Evolutionary conservation across 2,888 invertebrate species (phyloP), one percentile per base, ranked within the genome.

Genomic region (Mesopsocus fuscifrons): DNA sequence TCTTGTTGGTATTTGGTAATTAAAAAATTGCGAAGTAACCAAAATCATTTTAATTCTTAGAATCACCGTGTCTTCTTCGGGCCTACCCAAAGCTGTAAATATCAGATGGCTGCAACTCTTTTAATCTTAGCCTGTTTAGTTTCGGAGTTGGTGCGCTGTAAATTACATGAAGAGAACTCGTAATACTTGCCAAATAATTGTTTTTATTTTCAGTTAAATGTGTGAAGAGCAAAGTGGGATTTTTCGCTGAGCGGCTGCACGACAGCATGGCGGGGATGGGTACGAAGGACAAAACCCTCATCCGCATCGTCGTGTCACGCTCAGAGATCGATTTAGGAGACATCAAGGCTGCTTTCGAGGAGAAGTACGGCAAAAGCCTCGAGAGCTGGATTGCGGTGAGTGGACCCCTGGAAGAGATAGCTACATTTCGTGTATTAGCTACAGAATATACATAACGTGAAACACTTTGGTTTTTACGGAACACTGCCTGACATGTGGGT

Each of bases 281-380:
- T 34, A 92, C 92, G 49, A 87, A 83, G 57, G 91, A 94, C 61
- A 81, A 82, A 59, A 85, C 88, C 46, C 68, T 94, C 52, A 89
- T 92, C 57, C 79, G 92, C 59, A 85, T 94, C 54, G 64, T 91
- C 50, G 89, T 91, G 44, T 84, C 88, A 52, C 77, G 89, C 59
- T 81, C 83, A 44, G 84, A 89, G 68, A 85, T 88, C 53, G 92
- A 92, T 62, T 71, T 92, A 55, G 87, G 84, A 44, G 87, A 88
- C 60, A 87, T 94, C 57, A 91, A 89, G 59, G 77, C 80, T 57
- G 87, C 87, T 49, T 94, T 88, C 68, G 68, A 78, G 53, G 79
- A 80, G 52, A 67, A 70, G 53, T 89, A 79, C 57, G 80, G 76
- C 55, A 87, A 87, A 61, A 67, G 79, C 45, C 63, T 91, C 58